Conservation (phyloP, 2,888 invertebrate species). For the Drosophila acutilabella region DNA sequence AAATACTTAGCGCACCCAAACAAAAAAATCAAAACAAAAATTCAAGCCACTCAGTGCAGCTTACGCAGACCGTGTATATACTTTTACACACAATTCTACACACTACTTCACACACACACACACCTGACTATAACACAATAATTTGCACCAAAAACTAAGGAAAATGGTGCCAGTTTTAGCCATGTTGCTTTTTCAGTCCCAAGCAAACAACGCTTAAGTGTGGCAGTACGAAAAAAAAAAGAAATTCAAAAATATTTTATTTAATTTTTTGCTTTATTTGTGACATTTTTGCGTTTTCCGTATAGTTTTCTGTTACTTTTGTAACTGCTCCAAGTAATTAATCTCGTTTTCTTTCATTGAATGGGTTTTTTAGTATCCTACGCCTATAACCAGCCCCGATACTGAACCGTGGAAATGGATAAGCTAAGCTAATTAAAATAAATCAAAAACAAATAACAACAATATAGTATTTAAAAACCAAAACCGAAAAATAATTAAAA, state of each 20-base stretch:
- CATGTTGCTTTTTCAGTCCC: constrained; percentile 28
- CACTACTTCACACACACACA: not conserved
- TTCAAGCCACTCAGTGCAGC: not conserved
- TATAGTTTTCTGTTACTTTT: constrained; percentile 22
- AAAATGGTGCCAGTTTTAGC: constrained; percentile 4
- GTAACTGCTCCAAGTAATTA: constrained; percentile 39
- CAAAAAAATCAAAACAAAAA: not conserved
- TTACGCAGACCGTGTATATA: constrained; percentile 29
- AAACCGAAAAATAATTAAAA: constrained; percentile 6
- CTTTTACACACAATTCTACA: not conserved
- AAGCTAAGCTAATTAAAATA: constrained; percentile 85
- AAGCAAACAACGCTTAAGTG: constrained; percentile 21
- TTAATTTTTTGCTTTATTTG: constrained; percentile 19
- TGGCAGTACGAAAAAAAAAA: constrained; percentile 16
- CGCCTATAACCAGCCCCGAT: constrained; percentile 95
- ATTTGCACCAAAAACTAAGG: constrained; percentile 23
- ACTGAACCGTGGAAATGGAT: constrained; percentile 96
- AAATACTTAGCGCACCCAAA: constrained; percentile 11
- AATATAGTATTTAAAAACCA: constrained; percentile 18
- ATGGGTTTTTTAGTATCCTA: constrained; percentile 89
- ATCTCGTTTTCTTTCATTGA: constrained; percentile 60
- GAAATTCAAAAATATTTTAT: no score
- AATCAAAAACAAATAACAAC: constrained; percentile 36
- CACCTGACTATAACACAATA: constrained; percentile 9
- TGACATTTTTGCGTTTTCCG: not conserved